Evolutionary conservation across 92 coral and sea anemone genomes (phyloP), one percentile per base, ranked within the genome.

Genomic region (Diadumene lineata): DNA sequence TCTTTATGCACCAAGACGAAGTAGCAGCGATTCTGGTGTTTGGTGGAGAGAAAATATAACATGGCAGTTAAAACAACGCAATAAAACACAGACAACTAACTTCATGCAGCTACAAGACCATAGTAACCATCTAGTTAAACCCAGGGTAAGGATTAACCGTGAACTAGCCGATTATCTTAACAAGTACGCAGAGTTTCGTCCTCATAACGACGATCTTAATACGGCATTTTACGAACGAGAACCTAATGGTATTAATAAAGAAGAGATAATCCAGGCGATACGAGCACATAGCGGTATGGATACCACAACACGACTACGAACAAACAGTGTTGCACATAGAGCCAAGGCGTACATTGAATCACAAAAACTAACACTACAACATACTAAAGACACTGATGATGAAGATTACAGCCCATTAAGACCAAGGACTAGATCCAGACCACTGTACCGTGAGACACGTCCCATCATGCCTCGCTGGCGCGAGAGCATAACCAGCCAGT

Each of bases 41-140:
- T 84, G 97, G 97, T 91, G 97, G 97, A 73, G 88, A 55, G 93
- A 91, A 23, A 88, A 91, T 44, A 81, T 91, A 21, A 50, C 74
- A 17, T 88, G 93, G 93, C 93, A 91, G 21, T 56, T 91, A 2
- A 82, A 78, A 23, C 88, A 91, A 51, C 74, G 97, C 50, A 91
- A 91, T 34, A 75, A 77, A n/a, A 65, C 86, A 9, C 88, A 91
- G 31, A 84, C 97, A 8, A 75, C 81, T 31, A 83, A 83, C 38
- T 91, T 91, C 57, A 62, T 56, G 31, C 90, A 91, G 34, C 84
- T 91, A 26, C 88, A 74, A 48, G 68, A 86, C 51, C 79, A 80
- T 25, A 81, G 74, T 24, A 75, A 62, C 26, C 75, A 75, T 26
- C 43, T 1, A 0, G 73, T 76, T 28, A 80, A 77, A 64, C 50